Evolutionary conservation across 2,113 vertebrate genomes (phyloP).

Genomic region (Alligator mississippiensis): DNA sequence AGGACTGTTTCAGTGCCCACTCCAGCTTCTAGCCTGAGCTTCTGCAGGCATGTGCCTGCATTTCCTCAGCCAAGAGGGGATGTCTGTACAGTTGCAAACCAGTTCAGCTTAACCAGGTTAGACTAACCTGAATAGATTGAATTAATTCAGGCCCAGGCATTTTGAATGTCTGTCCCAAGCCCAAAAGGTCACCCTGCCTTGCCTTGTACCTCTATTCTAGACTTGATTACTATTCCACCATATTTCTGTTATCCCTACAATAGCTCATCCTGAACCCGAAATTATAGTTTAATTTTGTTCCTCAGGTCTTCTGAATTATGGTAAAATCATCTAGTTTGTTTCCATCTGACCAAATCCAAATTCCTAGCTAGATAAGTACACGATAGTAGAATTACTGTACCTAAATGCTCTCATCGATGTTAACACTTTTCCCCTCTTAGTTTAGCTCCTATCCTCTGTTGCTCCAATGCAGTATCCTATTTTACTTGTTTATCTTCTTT

Average conservation of each 20-base stretch:
- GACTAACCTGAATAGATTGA: too few species aligned
- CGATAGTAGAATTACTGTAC: neutral
- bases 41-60: too few species aligned
- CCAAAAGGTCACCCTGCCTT: too few species aligned
- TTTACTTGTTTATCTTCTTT: neutral
- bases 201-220: neutral
- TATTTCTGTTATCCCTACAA: neutral
- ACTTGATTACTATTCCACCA: neutral
- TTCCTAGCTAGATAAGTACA: neutral
- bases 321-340: neutral
- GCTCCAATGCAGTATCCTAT: neutral
- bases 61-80: too few species aligned
- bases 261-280: neutral
- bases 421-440: neutral
- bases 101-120: too few species aligned
- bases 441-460: neutral
- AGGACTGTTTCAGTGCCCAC: too few species aligned
- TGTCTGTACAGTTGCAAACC: too few species aligned
- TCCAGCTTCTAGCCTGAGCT: too few species aligned
- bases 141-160: too few species aligned
- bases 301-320: neutral
- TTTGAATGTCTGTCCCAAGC: too few species aligned
- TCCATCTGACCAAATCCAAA: neutral
- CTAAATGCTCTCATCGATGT: neutral
- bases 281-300: neutral